These are phyloP conservation scores for Ganaspis sp. DNA, from an alignment of 1,140 invertebrate species.

Conservation along the genomic window DNA sequence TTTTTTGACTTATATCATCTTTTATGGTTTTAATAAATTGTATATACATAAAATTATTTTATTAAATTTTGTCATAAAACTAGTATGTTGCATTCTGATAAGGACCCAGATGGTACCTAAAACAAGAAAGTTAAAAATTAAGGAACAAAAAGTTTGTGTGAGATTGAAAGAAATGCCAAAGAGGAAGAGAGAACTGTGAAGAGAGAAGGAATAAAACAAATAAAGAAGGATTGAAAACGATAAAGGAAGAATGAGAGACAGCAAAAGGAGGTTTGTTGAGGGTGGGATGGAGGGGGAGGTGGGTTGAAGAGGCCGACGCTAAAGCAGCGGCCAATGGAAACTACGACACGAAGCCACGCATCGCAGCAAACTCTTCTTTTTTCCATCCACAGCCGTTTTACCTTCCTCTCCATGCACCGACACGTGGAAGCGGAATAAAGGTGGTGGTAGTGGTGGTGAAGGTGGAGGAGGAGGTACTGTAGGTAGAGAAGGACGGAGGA, in stretches of 20 bases:
- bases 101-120: no score
- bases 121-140: no score
- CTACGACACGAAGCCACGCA: conserved; percentile 44
- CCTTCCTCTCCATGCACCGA: conserved; percentile 36
- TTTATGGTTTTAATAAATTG: no score
- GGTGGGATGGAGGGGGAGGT: not conserved
- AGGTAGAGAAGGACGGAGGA: conserved; percentile 36
- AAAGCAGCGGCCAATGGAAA: conserved; percentile 41
- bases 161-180: not conserved
- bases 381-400: conserved; percentile 34
- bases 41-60: no score
- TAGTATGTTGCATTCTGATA: no score
- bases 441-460: conserved; percentile 38
- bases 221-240: not conserved
- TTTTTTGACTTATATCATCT: no score
- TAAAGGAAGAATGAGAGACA: conserved; percentile 14
- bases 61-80: no score
- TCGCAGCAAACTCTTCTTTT: conserved; percentile 32
- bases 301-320: conserved; percentile 4
- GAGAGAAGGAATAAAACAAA: not conserved
- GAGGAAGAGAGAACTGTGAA: not conserved
- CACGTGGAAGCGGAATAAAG: conserved; percentile 40
- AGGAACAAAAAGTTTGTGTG: not conserved
- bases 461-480: conserved; percentile 41
- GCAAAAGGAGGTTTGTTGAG: not conserved